Evolutionary conservation across 2,888 invertebrate genomes (phyloP).

Genomic region (Bimastos eiseni): DNA sequence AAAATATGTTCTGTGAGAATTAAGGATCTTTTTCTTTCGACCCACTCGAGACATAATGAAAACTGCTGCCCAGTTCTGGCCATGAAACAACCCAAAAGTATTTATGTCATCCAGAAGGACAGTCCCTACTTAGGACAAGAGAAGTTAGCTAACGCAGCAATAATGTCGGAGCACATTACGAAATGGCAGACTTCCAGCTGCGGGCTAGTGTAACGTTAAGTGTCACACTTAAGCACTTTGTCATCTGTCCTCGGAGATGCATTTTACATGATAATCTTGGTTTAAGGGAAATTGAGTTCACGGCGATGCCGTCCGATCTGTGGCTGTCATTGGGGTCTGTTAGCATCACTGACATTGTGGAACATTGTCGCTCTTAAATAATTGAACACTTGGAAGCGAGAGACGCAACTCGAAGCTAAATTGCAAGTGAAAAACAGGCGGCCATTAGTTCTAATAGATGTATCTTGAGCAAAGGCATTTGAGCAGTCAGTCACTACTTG

Average conservation of each 20-base stretch:
- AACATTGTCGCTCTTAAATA: constrained; percentile 8
- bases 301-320: neutral
- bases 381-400: neutral
- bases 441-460: neutral
- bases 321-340: neutral
- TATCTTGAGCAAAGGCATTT: neutral
- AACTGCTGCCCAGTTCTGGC: neutral
- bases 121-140: neutral
- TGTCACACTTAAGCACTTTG: neutral
- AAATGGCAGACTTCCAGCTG: constrained; percentile 9
- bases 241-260: neutral
- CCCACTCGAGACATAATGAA: neutral
- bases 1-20: neutral
- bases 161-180: neutral
- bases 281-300: constrained; percentile 14
- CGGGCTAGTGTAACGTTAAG: neutral
- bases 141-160: neutral
- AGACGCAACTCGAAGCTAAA: neutral
- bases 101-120: neutral
- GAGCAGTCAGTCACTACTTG: neutral
- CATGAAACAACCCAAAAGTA: neutral
- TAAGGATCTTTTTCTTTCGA: neutral
- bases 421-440: neutral
- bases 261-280: constrained; percentile 21
- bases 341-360: neutral